A percentile compares a stretch with the other conserved stretches of the same genome.
Evolutionary conservation across 2,888 invertebrate species (phyloP).

Genomic region (Globia sparganii): DNA sequence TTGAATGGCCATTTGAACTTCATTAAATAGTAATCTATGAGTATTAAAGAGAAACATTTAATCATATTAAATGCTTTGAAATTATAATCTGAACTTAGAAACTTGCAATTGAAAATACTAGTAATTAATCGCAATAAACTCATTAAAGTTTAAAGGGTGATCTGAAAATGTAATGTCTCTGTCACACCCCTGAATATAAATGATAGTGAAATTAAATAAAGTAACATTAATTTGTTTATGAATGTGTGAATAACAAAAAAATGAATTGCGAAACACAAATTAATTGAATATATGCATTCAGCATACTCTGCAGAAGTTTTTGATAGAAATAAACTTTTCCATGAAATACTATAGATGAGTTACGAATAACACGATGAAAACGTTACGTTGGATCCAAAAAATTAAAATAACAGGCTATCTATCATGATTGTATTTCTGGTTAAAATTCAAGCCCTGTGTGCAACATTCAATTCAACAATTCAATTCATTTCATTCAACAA

Average conservation of each 20-base stretch:
- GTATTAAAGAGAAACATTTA: constrained; percentile 11
- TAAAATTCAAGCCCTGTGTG: background rate
- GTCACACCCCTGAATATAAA: background rate
- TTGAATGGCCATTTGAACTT: constrained; percentile 20
- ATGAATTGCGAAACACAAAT: background rate
- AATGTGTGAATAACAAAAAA: background rate
- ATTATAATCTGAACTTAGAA: constrained; percentile 4
- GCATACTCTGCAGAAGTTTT: background rate
- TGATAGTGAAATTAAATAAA: constrained; percentile 1
- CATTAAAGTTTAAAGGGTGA: background rate
- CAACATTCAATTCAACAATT: constrained; percentile 3
- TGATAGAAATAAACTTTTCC: background rate
- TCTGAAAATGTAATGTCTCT: background rate
- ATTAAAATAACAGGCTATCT: background rate
- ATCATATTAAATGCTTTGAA: background rate
- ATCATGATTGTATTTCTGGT: background rate
- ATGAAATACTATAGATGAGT: background rate
- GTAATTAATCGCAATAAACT: background rate
- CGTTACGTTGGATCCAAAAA: background rate
- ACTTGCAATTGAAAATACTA: background rate
- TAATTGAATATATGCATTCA: background rate
- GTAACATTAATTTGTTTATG: background rate
- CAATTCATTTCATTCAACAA: no score
- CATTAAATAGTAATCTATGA: constrained; percentile 13
- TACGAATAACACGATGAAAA: background rate